A percentile compares a stretch with the other conserved stretches of the same genome.
Conservation (phyloP, 2,113 vertebrate species). For the Plecturocebus donacophilus region DNA sequence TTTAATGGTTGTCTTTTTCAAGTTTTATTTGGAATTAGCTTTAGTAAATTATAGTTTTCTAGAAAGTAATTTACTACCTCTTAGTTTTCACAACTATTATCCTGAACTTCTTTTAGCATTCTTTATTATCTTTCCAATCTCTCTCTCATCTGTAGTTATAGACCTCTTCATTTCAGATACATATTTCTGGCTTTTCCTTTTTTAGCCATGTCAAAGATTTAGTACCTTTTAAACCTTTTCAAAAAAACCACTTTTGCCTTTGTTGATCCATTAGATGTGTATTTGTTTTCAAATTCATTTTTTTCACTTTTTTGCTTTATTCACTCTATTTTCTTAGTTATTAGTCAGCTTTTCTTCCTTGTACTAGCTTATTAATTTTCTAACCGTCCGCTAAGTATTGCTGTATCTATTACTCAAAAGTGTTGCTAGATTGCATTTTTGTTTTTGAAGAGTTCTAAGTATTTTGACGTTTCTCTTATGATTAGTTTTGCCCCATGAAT, state of each 20-base stretch:
- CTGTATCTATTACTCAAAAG: not conserved
- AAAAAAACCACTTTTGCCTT: not conserved
- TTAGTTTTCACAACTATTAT: not conserved
- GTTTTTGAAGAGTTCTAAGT: not conserved
- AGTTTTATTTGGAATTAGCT: not conserved
- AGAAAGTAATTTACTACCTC: not conserved
- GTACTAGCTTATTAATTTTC: not conserved
- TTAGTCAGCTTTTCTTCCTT: not conserved
- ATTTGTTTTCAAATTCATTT: not conserved
- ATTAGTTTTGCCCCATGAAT: not conserved
- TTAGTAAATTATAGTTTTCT: not conserved
- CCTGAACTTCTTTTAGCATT: not conserved
- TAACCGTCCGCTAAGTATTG: not conserved
- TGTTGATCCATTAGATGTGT: not conserved
- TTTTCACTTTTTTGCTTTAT: not conserved
- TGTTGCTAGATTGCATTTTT: not conserved
- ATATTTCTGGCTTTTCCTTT: not conserved
- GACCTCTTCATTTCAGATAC: no score
- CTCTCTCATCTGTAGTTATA: not conserved
- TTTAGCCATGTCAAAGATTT: not conserved
- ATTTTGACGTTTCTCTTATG: not conserved
- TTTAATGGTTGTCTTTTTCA: not conserved
- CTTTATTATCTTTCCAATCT: not conserved
- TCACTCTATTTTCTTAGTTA: not conserved
- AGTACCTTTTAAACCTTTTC: not conserved